Conservation (phyloP, 1,140 invertebrate species). For the Teleogryllus occipitalis region DNA sequence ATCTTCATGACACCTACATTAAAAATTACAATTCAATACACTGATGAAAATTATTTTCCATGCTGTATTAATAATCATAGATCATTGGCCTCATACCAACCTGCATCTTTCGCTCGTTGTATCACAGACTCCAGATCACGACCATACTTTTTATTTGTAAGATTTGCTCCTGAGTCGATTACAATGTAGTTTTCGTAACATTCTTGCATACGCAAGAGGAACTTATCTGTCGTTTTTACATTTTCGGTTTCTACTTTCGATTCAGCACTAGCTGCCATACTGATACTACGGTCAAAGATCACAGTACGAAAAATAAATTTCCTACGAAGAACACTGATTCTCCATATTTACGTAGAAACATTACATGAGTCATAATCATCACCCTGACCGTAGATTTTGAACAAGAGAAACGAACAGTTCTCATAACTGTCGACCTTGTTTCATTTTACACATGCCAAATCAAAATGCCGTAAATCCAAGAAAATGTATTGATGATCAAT, state of each 20-base stretch:
- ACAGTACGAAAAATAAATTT: no score
- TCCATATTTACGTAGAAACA: no score
- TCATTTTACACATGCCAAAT: no score
- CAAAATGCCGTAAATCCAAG: no score
- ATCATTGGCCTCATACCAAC: conserved; percentile 37
- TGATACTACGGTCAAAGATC: not conserved
- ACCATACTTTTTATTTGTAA: conserved; percentile 90
- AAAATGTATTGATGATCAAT: no score
- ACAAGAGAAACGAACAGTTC: no score
- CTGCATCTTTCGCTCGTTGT: conserved; percentile 84
- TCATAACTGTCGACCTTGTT: no score
- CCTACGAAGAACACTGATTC: no score
- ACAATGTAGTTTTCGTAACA: conserved; percentile 83
- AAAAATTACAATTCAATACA: not conserved
- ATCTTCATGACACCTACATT: conserved; percentile 80
- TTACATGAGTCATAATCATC: no score
- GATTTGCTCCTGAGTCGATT: conserved; percentile 87
- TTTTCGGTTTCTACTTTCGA: not conserved
- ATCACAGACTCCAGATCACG: conserved; percentile 88
- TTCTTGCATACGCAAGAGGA: conserved; percentile 38
- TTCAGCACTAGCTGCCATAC: not conserved
- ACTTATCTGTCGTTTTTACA: conserved; percentile 9
- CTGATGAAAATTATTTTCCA: not conserved
- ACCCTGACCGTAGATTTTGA: no score
- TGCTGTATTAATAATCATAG: not conserved